phyloP scores from a whole-genome alignment of 2,888 invertebrate genomes.

The Diarsia mendica region DNA sequence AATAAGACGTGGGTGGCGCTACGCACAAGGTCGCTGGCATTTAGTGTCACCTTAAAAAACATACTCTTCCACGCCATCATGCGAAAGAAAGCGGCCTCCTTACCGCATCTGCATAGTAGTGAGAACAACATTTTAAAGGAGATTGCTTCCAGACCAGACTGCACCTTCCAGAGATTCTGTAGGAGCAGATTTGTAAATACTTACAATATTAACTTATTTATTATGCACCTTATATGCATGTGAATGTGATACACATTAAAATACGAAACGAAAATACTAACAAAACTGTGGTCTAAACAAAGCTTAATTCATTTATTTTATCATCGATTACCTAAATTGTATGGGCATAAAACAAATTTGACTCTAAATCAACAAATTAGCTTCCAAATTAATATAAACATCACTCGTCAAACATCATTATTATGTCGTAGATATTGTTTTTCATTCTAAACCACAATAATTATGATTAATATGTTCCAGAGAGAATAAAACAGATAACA shows the following conservation, averaged over 20 bases:
- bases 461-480: conserved; percentile 4
- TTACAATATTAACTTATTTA: too few species aligned
- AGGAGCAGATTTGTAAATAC: background rate
- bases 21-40: too few species aligned
- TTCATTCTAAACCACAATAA: conserved; percentile 30
- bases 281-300: background rate
- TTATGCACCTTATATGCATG: background rate
- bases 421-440: background rate
- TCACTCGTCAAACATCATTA: background rate
- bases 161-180: background rate
- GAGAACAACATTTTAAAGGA: background rate
- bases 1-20: too few species aligned
- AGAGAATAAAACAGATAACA: conserved; percentile 28
- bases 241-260: too few species aligned
- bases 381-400: background rate
- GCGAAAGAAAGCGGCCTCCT: background rate
- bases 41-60: too few species aligned
- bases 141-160: background rate
- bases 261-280: background rate
- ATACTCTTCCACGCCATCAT: too few species aligned
- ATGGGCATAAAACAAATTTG: too few species aligned
- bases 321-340: background rate
- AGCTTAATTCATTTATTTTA: background rate
- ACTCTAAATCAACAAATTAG: background rate
- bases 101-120: background rate